Base-by-base conservation (phyloP, 1,140 invertebrate genomes). In the Drosophila pseudoananassae region DNA sequence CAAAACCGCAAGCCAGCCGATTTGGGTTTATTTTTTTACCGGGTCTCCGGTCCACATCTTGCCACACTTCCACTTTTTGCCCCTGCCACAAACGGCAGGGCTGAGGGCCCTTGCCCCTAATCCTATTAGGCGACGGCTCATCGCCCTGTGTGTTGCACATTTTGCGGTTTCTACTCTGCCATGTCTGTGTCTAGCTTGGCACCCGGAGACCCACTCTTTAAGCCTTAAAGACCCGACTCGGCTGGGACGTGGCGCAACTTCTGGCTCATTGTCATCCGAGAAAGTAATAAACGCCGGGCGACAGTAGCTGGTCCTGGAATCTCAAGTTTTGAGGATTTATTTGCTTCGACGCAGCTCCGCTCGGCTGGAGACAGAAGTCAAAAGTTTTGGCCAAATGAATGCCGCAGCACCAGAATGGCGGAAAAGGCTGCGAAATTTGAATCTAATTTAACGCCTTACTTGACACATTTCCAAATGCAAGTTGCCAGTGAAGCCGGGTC, bases 391-490 rank as follows among this genome's bases (percentile, higher is more conserved):
- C 17, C 64, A 78, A 55, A 65, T 58, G 53, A 57, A 78, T 56
- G 56, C 63, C 46, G 49, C 27, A 61, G 54, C 61, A 36, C 43
- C 27, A 9, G 10, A 36, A 36, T 52, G 56, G 71, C 46, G 54
- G 38, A 63, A 59, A 69, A 49, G 53, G 63, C 63, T 31, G 50
- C 50, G 64, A 61, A 60, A 60, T 63, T 43, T 69, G 65, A 84
- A 77, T 83, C 84, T 82, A 87, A 87, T 87, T 87, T 82, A 69
- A 76, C 47, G 78, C 75, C 78, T 69, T 76, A 87, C 87, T 87
- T 87, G 82, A 81, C 83, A 87, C 83, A 88, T 88, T 87, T 85
- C 36, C 57, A 57, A 55, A 56, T 52, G 63, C 61, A 77, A 72
- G 71, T 65, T 46, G 60, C 23, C 60, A 71, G 29, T 38, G 17